Percentiles rank a stretch among this genome's conserved stretches.
Conservation (phyloP, 2,113 vertebrate genomes). For the Neodon shergylaensis region DNA sequence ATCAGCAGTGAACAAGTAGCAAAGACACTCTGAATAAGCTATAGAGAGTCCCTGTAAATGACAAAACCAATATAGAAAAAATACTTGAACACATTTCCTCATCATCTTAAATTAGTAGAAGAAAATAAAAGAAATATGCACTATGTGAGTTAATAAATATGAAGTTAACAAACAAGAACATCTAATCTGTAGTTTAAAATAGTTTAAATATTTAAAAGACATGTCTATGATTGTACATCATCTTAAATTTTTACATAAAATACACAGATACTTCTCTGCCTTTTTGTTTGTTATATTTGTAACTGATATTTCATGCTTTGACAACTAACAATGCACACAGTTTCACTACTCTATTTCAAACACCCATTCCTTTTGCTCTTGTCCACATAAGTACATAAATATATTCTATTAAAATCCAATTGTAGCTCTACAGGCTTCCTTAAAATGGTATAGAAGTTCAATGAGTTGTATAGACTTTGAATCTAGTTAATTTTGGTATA, state of each 20-base stretch:
- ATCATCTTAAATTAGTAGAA: constrained; percentile 2
- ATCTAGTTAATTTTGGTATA: background rate
- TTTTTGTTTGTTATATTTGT: background rate
- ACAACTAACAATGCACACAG: background rate
- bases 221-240: background rate
- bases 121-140: background rate
- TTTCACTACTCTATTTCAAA: background rate
- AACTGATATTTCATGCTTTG: background rate
- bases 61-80: background rate
- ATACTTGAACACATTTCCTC: background rate
- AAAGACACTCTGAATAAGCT: background rate
- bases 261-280: background rate
- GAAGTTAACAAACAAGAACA: background rate
- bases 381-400: background rate
- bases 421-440: background rate
- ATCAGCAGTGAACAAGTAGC: background rate
- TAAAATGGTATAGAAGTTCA: background rate
- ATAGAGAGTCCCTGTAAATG: background rate
- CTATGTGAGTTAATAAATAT: background rate
- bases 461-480: background rate
- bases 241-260: background rate
- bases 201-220: background rate
- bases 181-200: background rate
- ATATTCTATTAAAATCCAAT: background rate
- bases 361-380: background rate